phyloP scores from a whole-genome alignment of 2,797 vertebrate genomes.

The Rhincodon typus region DNA sequence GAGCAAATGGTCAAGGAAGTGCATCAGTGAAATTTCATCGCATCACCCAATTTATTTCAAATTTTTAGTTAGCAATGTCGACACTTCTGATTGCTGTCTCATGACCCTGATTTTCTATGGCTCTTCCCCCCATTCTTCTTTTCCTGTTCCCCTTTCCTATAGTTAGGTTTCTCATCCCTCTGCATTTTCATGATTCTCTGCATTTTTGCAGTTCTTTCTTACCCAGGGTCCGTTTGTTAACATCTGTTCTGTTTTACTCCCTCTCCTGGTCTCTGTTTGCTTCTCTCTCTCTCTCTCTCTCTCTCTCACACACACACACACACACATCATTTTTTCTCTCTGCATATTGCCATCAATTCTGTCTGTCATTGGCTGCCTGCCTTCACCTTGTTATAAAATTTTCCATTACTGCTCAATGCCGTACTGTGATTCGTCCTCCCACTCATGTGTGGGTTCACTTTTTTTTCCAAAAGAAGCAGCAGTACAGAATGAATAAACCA shows the following conservation, averaged over 20 bases:
- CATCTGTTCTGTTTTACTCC: not conserved
- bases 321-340: not conserved
- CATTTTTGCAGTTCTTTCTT: not conserved
- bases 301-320: too few species aligned
- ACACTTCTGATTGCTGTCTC: not conserved
- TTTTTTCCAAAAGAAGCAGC: conserved; percentile 15
- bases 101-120: not conserved
- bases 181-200: not conserved
- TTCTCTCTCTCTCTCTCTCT: not conserved
- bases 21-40: not conserved
- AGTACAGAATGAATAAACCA: conserved; percentile 46
- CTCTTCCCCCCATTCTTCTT: not conserved
- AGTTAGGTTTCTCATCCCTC: not conserved
- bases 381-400: conserved; percentile 29
- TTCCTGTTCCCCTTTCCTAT: not conserved
- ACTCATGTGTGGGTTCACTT: conserved; percentile 27
- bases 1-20: not conserved
- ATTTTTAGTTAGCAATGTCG: not conserved
- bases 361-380: conserved; percentile 20
- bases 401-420: conserved; percentile 29
- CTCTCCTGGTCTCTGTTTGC: not conserved
- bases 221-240: not conserved
- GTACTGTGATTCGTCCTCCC: conserved; percentile 25
- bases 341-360: conserved; percentile 1
- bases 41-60: not conserved